A percentile compares a stretch with the other conserved stretches of the same genome.
Conservation (phyloP, 2,113 vertebrate species). For the Blennius ocellaris region DNA sequence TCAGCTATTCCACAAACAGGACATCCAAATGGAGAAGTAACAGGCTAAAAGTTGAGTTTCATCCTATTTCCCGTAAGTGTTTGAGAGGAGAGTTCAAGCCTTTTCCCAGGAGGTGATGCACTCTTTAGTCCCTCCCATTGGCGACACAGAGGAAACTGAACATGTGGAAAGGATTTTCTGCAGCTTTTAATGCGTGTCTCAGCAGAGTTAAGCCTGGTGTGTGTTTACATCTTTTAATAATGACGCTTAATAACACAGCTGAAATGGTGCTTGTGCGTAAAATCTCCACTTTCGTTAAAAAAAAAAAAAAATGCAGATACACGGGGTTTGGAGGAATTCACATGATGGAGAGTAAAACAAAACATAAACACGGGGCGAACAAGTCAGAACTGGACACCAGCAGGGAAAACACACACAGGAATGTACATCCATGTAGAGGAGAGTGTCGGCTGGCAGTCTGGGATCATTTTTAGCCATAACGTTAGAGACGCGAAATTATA, state of each 20-base stretch:
- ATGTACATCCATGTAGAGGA: background rate
- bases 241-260: no score
- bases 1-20: background rate
- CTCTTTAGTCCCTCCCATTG: conserved; percentile 66
- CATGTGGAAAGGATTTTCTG: background rate
- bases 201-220: background rate
- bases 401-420: background rate
- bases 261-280: no score
- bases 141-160: background rate
- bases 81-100: background rate
- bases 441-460: background rate
- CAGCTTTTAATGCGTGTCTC: background rate
- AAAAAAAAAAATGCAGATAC: no score
- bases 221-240: no score
- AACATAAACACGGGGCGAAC: background rate
- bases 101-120: conserved; percentile 38
- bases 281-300: no score
- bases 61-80: background rate
- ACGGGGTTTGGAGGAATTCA: no score
- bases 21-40: accelerated
- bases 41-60: background rate
- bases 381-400: background rate
- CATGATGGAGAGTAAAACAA: no score
- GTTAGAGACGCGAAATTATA: no score
- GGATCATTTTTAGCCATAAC: background rate